Evolutionary conservation across 2,113 vertebrate species (phyloP).

Genomic region (Chaenogobius annularis): DNA sequence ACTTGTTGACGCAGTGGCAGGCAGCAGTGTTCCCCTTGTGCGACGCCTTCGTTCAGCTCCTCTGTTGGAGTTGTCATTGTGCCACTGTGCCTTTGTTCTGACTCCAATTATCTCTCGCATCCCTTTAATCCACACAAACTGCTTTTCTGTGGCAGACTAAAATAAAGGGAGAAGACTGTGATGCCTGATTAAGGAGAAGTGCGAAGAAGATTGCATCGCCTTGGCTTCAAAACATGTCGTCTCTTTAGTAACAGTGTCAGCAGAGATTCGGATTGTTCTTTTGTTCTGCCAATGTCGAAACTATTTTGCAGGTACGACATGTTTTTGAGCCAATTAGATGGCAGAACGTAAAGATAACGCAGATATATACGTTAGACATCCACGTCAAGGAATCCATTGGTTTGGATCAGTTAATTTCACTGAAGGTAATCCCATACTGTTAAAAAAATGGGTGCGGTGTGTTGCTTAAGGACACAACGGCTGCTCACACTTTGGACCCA

Average conservation of each 20-base stretch:
- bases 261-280: background rate
- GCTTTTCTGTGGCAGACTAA: slow-evolving; percentile 20
- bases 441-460: no score
- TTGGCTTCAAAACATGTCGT: slow-evolving; percentile 13
- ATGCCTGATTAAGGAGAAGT: slow-evolving; percentile 27
- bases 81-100: slow-evolving; percentile 23
- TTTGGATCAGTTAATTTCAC: no score
- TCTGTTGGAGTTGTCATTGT: slow-evolving; percentile 9
- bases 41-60: slow-evolving; percentile 10
- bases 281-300: background rate
- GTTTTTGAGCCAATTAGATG: background rate
- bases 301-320: background rate
- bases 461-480: no score
- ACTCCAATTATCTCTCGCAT: slow-evolving; percentile 35
- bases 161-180: slow-evolving; percentile 22
- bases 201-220: slow-evolving; percentile 27
- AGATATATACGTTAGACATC: no score
- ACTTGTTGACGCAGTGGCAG: background rate
- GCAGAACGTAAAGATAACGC: no score
- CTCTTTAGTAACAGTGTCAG: slow-evolving; percentile 1
- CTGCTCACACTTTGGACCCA: no score
- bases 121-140: slow-evolving; percentile 37
- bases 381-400: no score
- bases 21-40: background rate
- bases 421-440: no score